Evolutionary conservation across 1,140 invertebrate genomes (phyloP).

Genomic region (Heliothis subflexa): DNA sequence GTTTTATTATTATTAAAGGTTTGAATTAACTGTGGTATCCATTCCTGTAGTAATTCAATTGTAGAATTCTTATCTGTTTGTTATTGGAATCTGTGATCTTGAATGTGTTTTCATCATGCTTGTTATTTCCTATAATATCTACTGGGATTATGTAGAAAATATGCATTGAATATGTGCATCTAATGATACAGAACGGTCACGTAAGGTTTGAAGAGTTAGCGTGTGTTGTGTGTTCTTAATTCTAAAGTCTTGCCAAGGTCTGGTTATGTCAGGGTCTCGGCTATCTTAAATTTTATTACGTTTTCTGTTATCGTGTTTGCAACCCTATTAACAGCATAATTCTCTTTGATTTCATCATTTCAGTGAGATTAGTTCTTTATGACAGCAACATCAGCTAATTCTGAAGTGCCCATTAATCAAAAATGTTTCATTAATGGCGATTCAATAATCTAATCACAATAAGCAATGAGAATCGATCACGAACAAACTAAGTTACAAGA

Average conservation of each 20-base stretch:
- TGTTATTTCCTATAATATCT: background rate
- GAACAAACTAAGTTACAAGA: constrained; percentile 14
- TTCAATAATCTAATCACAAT: background rate
- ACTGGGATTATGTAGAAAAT: background rate
- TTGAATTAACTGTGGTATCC: no score
- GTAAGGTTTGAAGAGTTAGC: no score
- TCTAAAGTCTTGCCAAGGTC: background rate
- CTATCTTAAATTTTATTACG: constrained; percentile 11
- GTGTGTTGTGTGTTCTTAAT: background rate
- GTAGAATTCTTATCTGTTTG: constrained; percentile 10
- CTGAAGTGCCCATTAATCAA: background rate
- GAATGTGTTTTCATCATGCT: background rate
- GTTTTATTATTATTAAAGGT: no score
- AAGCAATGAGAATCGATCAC: constrained; percentile 1
- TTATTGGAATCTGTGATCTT: background rate
- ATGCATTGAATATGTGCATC: no score
- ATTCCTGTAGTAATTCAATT: background rate
- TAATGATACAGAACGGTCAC: no score
- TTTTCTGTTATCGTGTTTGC: background rate
- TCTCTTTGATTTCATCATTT: constrained; percentile 15
- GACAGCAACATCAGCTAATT: background rate
- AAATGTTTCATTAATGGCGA: background rate
- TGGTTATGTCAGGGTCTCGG: constrained; percentile 10
- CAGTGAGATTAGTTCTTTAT: background rate
- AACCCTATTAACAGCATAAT: background rate